These are phyloP conservation scores for Cepphus grylle DNA, from an alignment of 2,113 vertebrate genomes.

Conservation along the genomic window DNA sequence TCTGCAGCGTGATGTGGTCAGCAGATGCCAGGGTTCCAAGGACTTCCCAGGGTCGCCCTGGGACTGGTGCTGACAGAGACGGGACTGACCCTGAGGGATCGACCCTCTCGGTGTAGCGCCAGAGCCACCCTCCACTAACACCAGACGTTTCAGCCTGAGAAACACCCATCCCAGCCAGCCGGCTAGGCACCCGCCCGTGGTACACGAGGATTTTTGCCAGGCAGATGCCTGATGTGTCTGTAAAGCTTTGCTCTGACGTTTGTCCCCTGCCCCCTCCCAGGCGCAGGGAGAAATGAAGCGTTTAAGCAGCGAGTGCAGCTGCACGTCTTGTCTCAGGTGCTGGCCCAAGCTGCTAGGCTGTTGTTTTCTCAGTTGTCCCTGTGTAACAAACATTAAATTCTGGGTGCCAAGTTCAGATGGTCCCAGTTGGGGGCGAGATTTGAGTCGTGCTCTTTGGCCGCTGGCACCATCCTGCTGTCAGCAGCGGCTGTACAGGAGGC, in stretches of 20 bases:
- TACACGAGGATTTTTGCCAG: neutral
- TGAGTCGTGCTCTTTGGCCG: neutral
- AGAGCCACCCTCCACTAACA: neutral
- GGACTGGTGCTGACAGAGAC: neutral
- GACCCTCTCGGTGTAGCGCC: accelerated
- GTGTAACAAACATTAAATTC: neutral
- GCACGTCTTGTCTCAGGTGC: neutral
- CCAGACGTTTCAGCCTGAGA: neutral
- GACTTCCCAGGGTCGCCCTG: neutral
- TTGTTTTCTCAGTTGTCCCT: neutral
- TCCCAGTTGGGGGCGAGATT: neutral
- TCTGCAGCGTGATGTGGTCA: neutral
- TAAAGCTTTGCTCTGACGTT: neutral
- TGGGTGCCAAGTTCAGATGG: accelerated
- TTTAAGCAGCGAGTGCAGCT: neutral
- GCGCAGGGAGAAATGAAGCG: neutral
- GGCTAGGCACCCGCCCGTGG: neutral
- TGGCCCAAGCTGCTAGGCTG: neutral
- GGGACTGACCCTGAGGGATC: neutral
- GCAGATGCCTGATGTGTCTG: neutral
- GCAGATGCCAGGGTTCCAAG: neutral
- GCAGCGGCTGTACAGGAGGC: neutral
- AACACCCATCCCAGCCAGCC: neutral
- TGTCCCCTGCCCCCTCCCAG: neutral
- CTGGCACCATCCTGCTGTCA: neutral